These are phyloP conservation scores for Cochlearius cochlearius DNA, from an alignment of 2,113 vertebrate species.

Conservation along the genomic window DNA sequence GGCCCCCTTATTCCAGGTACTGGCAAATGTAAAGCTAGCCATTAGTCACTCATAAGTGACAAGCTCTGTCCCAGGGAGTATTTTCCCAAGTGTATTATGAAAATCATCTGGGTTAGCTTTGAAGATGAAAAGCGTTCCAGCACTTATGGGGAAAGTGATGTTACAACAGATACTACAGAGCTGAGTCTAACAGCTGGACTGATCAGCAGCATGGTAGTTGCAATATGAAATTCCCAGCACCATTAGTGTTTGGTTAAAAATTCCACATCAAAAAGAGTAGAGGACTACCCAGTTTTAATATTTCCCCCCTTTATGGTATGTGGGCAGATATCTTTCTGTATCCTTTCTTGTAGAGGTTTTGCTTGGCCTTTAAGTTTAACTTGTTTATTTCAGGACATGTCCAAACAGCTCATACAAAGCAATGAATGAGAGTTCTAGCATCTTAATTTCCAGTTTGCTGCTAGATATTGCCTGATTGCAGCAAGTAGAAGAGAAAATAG, in stretches of 20 bases:
- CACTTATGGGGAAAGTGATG: not conserved
- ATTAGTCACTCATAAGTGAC: not conserved
- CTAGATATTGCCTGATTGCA: not conserved
- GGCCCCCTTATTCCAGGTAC: not conserved
- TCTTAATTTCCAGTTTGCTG: not conserved
- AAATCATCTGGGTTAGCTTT: not conserved
- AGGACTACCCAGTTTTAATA: not conserved
- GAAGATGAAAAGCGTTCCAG: not conserved
- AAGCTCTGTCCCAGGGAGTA: not conserved
- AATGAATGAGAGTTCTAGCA: not conserved
- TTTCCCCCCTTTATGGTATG: not conserved
- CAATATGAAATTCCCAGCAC: not conserved
- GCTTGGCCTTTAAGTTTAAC: not conserved
- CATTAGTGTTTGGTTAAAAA: not conserved
- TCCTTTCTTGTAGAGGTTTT: not conserved
- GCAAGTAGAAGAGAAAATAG: not conserved
- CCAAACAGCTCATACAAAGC: not conserved
- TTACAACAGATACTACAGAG: not conserved
- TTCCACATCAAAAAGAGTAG: not conserved
- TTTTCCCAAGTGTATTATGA: not conserved
- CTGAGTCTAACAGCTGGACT: not conserved
- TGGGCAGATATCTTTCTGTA: not conserved
- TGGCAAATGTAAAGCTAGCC: not conserved
- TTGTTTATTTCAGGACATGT: not conserved
- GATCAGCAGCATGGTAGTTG: not conserved